phyloP scores from a whole-genome alignment of 23 tunicate species.

The Phallusia fumigata region DNA sequence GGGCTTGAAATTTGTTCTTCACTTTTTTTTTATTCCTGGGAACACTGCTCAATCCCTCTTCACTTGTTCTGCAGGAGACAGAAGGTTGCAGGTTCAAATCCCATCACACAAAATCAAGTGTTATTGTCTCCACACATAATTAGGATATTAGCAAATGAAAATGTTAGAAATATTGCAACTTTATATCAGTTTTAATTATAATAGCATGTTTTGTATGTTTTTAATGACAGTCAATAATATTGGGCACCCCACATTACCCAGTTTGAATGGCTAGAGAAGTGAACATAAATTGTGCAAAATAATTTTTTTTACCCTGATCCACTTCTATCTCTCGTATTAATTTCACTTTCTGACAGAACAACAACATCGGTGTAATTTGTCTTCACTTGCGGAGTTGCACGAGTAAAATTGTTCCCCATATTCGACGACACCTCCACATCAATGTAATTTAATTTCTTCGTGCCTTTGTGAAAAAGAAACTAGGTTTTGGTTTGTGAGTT shows the following conservation, averaged over 20 bases:
- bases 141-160: too few species aligned
- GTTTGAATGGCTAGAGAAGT: too few species aligned
- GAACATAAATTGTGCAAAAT: too few species aligned
- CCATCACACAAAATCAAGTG: background rate
- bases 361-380: slow-evolving; percentile 63
- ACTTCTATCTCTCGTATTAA: slow-evolving; percentile 18
- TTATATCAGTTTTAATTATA: too few species aligned
- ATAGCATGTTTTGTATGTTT: too few species aligned
- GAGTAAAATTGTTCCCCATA: too few species aligned
- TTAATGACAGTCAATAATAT: too few species aligned
- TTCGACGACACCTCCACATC: slow-evolving; percentile 55
- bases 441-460: slow-evolving; percentile 67
- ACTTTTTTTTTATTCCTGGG: slow-evolving; percentile 22
- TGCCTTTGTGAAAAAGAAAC: background rate
- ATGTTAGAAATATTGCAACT: too few species aligned
- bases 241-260: too few species aligned
- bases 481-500: background rate
- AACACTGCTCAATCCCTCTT: slow-evolving; percentile 27
- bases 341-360: slow-evolving; percentile 14
- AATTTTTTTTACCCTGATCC: slow-evolving; percentile 34
- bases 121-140: too few species aligned
- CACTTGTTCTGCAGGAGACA: slow-evolving; percentile 30
- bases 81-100: background rate
- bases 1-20: slow-evolving; percentile 16
- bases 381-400: background rate